Base-by-base conservation (phyloP, 2,888 invertebrate genomes). In the Timema podura region DNA sequence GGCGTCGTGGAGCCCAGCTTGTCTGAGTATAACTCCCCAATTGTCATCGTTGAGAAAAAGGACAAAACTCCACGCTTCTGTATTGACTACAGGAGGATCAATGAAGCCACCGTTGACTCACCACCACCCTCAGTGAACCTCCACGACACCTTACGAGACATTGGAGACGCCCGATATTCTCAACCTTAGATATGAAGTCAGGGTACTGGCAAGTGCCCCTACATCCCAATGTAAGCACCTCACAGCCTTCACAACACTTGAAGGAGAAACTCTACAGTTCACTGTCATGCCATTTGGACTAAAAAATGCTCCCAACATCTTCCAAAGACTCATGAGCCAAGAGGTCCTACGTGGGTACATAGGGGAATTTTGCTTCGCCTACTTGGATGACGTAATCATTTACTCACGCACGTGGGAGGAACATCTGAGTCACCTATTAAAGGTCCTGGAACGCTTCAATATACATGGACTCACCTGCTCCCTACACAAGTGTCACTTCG, bases 261-360 rank as follows among this genome's bases (percentile, higher is more conserved):
- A 57, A 16, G 57, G 13, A 9, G 8, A 30, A 10, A 5, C 15
- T 5, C 16, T 10, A 9, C 57, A 57, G 57, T 57, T 57, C 2
- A 16, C 15, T 6, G 13, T 30, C 13, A 57, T 84, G 16, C 64
- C 64, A 8, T 64, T 64, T n/a, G 64, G 64, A 7, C 16, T 64
- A 0, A 46, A 30, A n/a, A 9, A 15, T 45, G 64, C 64, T 1
- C 64, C 64, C 16, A 45, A 5, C 30, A 64, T 45, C 15, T 64
- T 64, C 16, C 64, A 64, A 45, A 44, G 9, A 8, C 13, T 64
- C 30, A 64, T 64, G 64, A 8, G 13, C 10, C 7, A 44, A 7
- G 30, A 30, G 30, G 64, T 64, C 8, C 64, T 64, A n/a, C 8
- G 44, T 45, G 10, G 45, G 9, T 64, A 16, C 8, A 7, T 64